phyloP scores from a whole-genome alignment of 2,797 vertebrate genomes.

The Scomberomorus guttatus region DNA sequence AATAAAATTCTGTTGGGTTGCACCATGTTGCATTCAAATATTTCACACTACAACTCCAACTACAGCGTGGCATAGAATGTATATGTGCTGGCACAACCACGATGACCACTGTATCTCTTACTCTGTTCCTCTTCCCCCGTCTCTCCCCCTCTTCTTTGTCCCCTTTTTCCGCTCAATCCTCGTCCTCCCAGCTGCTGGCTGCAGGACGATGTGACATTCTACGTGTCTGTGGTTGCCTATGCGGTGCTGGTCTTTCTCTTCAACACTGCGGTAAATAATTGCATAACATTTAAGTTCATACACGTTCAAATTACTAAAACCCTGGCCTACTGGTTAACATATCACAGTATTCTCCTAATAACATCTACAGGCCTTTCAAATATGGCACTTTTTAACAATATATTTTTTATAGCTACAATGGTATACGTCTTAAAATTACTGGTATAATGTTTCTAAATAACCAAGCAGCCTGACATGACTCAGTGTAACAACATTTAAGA shows the following conservation, averaged over 20 bases:
- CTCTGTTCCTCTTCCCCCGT: neutral
- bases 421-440: neutral
- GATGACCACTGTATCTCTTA: neutral
- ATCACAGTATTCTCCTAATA: neutral
- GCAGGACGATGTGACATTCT: conserved; percentile 86
- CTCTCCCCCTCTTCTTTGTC: neutral
- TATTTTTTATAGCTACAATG: neutral
- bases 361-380: neutral
- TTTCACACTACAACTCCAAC: neutral
- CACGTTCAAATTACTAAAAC: neutral
- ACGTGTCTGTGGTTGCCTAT: conserved; percentile 89
- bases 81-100: neutral
- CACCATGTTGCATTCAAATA: neutral
- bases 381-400: neutral
- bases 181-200: conserved; percentile 90
- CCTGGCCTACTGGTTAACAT: neutral
- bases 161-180: neutral
- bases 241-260: conserved; percentile 87
- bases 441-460: too few species aligned
- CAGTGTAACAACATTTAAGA: neutral
- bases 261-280: conserved; percentile 82
- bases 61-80: neutral
- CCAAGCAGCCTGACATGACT: neutral
- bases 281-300: neutral
- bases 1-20: too few species aligned